phyloP scores from a whole-genome alignment of 2,797 vertebrate species.

The Acanthiza pusilla region DNA sequence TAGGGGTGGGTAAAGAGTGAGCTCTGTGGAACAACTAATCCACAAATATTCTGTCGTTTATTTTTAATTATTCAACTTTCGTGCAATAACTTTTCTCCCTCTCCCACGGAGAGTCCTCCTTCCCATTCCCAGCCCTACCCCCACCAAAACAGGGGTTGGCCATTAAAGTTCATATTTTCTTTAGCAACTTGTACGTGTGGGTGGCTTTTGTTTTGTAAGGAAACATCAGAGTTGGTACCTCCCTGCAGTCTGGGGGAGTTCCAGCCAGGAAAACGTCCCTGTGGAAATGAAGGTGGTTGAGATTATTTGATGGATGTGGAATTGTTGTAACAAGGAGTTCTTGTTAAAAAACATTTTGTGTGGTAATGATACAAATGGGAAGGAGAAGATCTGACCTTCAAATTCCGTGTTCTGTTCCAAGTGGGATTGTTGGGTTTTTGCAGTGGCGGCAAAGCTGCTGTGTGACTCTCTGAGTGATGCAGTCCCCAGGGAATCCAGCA shows the following conservation, averaged over 20 bases:
- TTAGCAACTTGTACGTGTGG: not conserved
- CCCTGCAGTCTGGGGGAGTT: not conserved
- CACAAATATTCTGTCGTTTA: not conserved
- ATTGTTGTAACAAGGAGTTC: not conserved
- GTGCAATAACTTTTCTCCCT: not conserved
- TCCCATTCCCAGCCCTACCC: not conserved
- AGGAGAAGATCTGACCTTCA: not conserved
- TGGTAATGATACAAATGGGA: not conserved
- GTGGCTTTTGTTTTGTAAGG: not conserved
- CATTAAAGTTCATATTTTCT: not conserved
- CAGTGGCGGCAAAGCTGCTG: not conserved
- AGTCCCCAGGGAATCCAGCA: not conserved
- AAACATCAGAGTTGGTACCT: not conserved
- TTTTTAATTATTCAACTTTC: not conserved
- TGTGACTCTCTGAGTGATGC: not conserved
- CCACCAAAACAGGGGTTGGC: not conserved
- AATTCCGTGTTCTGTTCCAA: not conserved
- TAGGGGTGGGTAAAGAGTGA: not conserved
- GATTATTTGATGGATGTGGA: not conserved
- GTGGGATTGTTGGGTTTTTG: not conserved
- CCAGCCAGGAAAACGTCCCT: rapidly evolving
- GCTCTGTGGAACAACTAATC: not conserved
- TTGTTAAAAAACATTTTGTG: not conserved
- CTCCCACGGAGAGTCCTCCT: not conserved
- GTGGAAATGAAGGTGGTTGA: not conserved